Evolutionary conservation across 2,113 vertebrate species (phyloP).

Genomic region (Apteryx owenii): DNA sequence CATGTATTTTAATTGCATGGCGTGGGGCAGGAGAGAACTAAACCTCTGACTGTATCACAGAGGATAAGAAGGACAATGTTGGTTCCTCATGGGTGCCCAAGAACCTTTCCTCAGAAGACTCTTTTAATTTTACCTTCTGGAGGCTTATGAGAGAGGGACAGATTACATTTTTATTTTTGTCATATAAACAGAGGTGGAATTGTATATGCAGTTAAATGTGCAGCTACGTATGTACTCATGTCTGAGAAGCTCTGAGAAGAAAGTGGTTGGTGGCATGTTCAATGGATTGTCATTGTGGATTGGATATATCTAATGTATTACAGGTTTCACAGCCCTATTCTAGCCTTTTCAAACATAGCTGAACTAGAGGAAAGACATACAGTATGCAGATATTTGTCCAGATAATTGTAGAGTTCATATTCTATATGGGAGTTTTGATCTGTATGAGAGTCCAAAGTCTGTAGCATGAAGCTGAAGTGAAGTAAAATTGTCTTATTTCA

Average conservation of each 20-base stretch:
- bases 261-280: fast-evolving
- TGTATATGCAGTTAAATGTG: not conserved
- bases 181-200: not conserved
- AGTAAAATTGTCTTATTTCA: not conserved
- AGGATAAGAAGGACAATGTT: not conserved
- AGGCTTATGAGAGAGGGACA: not conserved
- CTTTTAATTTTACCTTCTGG: not conserved
- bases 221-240: not conserved
- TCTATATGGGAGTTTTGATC: not conserved
- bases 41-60: not conserved
- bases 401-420: not conserved
- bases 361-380: not conserved
- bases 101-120: not conserved
- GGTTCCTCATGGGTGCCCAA: no score
- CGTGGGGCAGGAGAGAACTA: not conserved
- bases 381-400: not conserved
- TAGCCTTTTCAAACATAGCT: not conserved
- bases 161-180: not conserved
- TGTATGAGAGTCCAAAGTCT: not conserved
- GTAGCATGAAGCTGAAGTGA: not conserved
- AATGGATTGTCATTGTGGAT: not conserved
- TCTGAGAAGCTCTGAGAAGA: not conserved
- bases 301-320: not conserved
- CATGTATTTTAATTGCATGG: not conserved
- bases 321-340: not conserved